These are phyloP conservation scores for Heteractis magnifica DNA, from an alignment of 92 coral and sea anemone genomes.

Conservation along the genomic window DNA sequence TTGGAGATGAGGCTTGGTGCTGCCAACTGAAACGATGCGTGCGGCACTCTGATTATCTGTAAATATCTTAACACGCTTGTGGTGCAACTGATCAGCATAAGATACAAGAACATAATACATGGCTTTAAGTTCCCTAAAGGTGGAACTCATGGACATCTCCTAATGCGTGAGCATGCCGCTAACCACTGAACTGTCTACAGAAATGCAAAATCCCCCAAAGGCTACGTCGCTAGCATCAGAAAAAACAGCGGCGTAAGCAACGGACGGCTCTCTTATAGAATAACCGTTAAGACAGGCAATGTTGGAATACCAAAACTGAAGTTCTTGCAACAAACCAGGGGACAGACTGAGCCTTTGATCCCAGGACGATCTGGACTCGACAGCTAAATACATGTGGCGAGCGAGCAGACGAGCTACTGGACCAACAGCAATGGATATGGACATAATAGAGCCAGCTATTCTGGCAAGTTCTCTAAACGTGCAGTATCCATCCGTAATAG, in stretches of 20 bases:
- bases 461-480: conserved; percentile 41
- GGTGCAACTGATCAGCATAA: neutral
- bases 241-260: conserved; percentile 31
- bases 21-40: conserved; percentile 56
- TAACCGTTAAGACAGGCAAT: conserved; percentile 52
- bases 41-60: conserved; percentile 56
- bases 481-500: conserved; percentile 33
- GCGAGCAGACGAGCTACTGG: conserved; percentile 52
- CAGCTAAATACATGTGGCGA: conserved; percentile 50
- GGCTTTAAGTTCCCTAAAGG: conserved; percentile 64
- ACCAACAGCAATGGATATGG: conserved; percentile 46
- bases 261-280: conserved; percentile 27
- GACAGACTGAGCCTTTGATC: conserved; percentile 23
- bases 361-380: conserved; percentile 47
- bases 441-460: conserved; percentile 56
- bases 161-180: conserved; percentile 46
- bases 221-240: conserved; percentile 59
- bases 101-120: conserved; percentile 44
- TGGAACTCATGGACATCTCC: conserved; percentile 46
- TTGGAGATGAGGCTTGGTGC: conserved; percentile 56
- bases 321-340: conserved; percentile 40
- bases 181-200: conserved; percentile 29
- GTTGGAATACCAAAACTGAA: conserved; percentile 53
- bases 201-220: conserved; percentile 49
- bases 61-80: conserved; percentile 31